Base-by-base conservation (phyloP, 2,888 invertebrate species). In the Noctuana brunneofusca region DNA sequence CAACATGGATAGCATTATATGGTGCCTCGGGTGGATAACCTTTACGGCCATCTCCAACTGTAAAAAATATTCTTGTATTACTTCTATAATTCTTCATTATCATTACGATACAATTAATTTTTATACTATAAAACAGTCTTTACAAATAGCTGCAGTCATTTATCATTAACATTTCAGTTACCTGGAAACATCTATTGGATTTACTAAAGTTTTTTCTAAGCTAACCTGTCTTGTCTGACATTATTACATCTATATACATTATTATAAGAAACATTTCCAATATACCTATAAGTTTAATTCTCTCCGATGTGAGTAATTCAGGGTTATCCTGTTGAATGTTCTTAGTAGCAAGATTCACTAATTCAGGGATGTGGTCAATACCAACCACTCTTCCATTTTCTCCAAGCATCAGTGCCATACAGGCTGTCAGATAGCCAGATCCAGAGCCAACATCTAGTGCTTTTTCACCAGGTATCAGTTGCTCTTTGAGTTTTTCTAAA, bases 391-490 rank as follows among this genome's bases (percentile, higher is more conserved):
- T 85, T 60, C 93, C 93, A 60, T 90, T 92, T 46, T 93, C 92
- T 8, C 96, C 96, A 49, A 97, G 93, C 95, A 97, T 96, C 35
- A 95, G 88, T 16, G 96, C 95, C 95, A 98, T 97, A 75, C 98
- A 98, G 12, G 96, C 96, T 1, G 98, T 97, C 46, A 98, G 92
- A 81, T 98, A 98, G 2, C 98, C 98, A 65, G 97, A 97, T 0
- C 98, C 98, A 22, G 97, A 97, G 12, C 98, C 98, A 50, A 98
- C 97, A 87, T 98, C 98, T 67, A 98, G 86, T 2, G 97, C 97
- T 75, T 92, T 94, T 58, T 95, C 94, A 11, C 97, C 97, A 59
- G 94, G 94, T 30, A 91, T 84, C 54, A 98, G 87, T 71, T 97
- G 95, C 67, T 96, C 95, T 75, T 95, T 94, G 54, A 99, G 92